These are phyloP conservation scores for Peromyscus maniculatus DNA, from an alignment of 2,113 vertebrate species.

Conservation along the genomic window DNA sequence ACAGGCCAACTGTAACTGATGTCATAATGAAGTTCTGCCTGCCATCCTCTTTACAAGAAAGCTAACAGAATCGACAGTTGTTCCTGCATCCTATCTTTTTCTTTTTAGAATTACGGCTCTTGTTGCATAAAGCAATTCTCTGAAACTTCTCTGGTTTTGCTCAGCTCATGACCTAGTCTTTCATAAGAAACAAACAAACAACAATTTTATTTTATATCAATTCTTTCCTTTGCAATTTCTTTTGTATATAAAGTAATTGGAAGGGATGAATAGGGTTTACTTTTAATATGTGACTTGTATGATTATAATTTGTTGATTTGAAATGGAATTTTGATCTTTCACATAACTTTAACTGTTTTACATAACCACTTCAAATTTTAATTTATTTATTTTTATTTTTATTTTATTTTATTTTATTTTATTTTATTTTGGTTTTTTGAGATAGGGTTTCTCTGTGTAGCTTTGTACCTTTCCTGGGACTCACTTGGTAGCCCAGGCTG, in stretches of 20 bases:
- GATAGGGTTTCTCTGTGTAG: too few relatives aligned
- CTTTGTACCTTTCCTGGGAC: too few relatives aligned
- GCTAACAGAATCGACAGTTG: not conserved
- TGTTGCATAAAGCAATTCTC: not conserved
- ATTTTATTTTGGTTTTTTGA: too few relatives aligned
- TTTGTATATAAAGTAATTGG: not conserved
- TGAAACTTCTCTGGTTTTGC: too few relatives aligned
- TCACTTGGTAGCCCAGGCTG: too few relatives aligned
- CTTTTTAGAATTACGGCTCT: not conserved
- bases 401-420: too few relatives aligned
- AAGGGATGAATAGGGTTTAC: not conserved
- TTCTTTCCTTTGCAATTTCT: not conserved
- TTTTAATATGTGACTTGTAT: not conserved
- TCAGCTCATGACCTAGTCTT: not conserved
- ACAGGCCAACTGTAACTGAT: not conserved
- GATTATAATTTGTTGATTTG: not conserved
- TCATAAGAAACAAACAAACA: not conserved
- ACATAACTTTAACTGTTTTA: slow-evolving; percentile 18
- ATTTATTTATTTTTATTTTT: not conserved
- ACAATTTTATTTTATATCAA: not conserved
- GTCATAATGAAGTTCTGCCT: not conserved
- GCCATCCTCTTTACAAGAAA: not conserved
- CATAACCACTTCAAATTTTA: not conserved
- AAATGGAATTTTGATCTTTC: not conserved
- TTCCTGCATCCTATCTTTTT: not conserved